Base-by-base conservation (phyloP, 2,113 vertebrate species). In the Tautogolabrus adspersus region DNA sequence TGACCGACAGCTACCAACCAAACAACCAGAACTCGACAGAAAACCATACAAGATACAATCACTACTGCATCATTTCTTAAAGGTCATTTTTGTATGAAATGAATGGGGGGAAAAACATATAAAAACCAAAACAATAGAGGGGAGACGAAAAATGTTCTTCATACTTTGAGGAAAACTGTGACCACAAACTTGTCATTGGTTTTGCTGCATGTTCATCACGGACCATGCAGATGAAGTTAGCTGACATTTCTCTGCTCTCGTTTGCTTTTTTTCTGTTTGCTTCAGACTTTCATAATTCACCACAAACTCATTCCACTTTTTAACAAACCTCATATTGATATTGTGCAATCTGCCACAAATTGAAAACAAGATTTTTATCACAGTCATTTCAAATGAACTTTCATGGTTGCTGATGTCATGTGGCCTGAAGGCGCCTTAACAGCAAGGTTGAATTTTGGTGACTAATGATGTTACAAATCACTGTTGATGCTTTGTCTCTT, bases 391-490 rank as follows among this genome's bases (percentile, higher is more conserved):
- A 18, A 56, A 21, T 73, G 3, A 62, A 21, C 58, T 18, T n/a
- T 52, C 18, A 21, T 1, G 5, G 8, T 62, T 0, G 10, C 63
- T 63, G 63, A 42, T 64, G 21, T 56, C 3, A 11, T 10, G 16
- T 19, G 12, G 46, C 44, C 59, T 46, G 12, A 16, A 46, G 30
- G 40, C 7, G 5, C n/a, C 47, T 51, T 19, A 73, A 73, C 75
- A 62, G 64, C 75, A 82, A 68, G 37, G 21, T 51, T 71, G 6
- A 1, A 3, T 46, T 66, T 63, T 16, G 30, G 26, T 51, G 21
- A 19, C 40, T 65, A 21, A 51, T 57, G 6, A 52, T n/a, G 19
- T 65, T 61, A 34, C 46, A n/a, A 76, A 65, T 87, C 22, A 66
- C 15, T 13, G 2, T 40, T 40, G 30, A 76, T 46, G 21, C n/a